These are phyloP conservation scores for Herpailurus yagouaroundi DNA, from an alignment of 2,113 vertebrate species.

Conservation along the genomic window DNA sequence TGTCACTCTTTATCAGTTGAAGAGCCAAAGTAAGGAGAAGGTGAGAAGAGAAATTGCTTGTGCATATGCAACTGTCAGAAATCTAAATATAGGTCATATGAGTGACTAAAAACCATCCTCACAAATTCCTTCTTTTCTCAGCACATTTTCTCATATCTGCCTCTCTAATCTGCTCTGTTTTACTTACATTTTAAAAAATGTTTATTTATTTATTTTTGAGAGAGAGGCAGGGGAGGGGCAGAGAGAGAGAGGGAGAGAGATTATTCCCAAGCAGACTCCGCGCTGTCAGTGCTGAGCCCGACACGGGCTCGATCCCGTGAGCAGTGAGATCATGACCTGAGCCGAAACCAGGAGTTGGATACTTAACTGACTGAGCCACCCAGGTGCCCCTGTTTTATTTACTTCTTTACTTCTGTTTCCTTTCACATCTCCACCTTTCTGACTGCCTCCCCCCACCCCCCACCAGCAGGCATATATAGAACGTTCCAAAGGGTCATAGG, in stretches of 20 bases:
- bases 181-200: background rate
- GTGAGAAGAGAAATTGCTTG: constrained; percentile 59
- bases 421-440: background rate
- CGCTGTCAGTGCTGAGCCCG: too few species aligned
- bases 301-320: too few species aligned
- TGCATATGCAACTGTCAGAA: constrained; percentile 37
- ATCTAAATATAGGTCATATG: constrained; percentile 64
- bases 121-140: background rate
- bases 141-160: background rate
- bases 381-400: background rate
- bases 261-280: too few species aligned
- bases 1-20: constrained; percentile 45
- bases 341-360: too few species aligned
- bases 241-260: too few species aligned
- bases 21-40: constrained; percentile 51
- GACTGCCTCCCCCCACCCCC: background rate
- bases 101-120: background rate
- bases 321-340: too few species aligned
- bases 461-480: background rate
- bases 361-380: too few species aligned
- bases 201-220: too few species aligned
- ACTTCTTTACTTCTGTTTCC: background rate
- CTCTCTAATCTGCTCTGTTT: background rate
- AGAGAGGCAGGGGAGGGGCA: too few species aligned
- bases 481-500: background rate